Evolutionary conservation across 2,888 invertebrate genomes (phyloP).

Genomic region (Diaphora mendica): DNA sequence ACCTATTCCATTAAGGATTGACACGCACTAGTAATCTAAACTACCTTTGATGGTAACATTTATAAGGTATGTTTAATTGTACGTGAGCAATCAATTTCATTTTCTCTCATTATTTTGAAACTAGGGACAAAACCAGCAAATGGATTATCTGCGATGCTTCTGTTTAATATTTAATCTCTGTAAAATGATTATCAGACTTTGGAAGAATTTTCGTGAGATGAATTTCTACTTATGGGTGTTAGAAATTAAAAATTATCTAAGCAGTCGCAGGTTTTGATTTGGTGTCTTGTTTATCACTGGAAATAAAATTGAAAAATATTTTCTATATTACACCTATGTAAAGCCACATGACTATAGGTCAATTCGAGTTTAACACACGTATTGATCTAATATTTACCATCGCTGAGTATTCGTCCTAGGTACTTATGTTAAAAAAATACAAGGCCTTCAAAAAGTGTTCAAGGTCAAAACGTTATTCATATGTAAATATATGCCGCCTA

Average conservation of each 20-base stretch:
- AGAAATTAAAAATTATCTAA: background rate
- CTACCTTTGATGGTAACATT: background rate
- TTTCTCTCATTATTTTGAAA: background rate
- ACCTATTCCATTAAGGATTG: constrained; percentile 19
- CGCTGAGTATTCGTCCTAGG: background rate
- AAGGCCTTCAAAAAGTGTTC: background rate
- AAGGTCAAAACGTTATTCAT: background rate
- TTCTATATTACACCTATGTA: too few relatives aligned
- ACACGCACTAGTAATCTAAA: constrained; percentile 3
- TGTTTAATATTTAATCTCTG: too few relatives aligned
- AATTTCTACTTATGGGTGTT: too few relatives aligned
- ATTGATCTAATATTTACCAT: background rate
- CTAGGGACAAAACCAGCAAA: too few relatives aligned
- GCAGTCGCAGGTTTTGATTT: background rate
- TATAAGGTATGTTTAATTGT: background rate
- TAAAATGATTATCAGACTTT: too few relatives aligned
- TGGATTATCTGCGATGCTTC: too few relatives aligned
- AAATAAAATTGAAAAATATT: too few relatives aligned
- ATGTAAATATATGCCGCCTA: background rate
- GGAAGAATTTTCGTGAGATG: too few relatives aligned
- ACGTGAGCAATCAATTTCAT: background rate
- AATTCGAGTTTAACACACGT: too few relatives aligned
- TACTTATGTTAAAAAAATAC: background rate
- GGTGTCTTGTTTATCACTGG: too few relatives aligned
- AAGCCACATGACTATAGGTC: background rate